Evolutionary conservation across 1,140 invertebrate genomes (phyloP).

Genomic region (Drosophila kanapiae): DNA sequence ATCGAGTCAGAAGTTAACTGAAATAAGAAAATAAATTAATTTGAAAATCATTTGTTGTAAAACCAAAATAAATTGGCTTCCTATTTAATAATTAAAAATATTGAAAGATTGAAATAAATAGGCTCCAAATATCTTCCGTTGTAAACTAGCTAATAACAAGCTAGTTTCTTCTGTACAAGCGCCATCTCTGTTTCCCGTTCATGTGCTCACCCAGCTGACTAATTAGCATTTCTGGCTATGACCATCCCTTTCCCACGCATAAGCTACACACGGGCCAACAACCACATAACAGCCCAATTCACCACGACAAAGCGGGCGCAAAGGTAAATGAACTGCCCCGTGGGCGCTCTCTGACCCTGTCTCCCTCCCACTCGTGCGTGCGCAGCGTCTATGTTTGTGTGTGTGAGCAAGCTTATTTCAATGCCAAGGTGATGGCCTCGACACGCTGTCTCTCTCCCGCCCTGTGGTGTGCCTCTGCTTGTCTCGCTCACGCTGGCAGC

Average conservation of each 20-base stretch:
- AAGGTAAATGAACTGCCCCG: slow-evolving; percentile 71
- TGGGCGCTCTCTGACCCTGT: slow-evolving; percentile 8
- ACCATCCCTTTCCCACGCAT: slow-evolving; percentile 33
- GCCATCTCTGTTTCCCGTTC: slow-evolving; percentile 1
- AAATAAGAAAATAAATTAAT: too few species aligned
- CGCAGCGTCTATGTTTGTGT: slow-evolving; percentile 12
- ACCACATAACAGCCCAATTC: slow-evolving; percentile 52
- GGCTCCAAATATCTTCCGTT: too few species aligned
- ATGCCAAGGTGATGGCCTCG: slow-evolving; percentile 69
- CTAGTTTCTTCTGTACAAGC: neutral
- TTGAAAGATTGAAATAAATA: too few species aligned
- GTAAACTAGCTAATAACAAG: too few species aligned
- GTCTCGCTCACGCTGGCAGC: slow-evolving; percentile 26
- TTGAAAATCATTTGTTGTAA: too few species aligned
- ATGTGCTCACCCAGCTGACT: slow-evolving; percentile 6
- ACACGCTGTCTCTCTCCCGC: slow-evolving; percentile 26
- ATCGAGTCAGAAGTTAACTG: too few species aligned
- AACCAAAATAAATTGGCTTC: too few species aligned
- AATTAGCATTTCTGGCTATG: slow-evolving; percentile 45
- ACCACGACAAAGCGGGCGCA: slow-evolving; percentile 50
- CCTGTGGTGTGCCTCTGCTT: slow-evolving; percentile 5
- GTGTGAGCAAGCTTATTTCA: slow-evolving; percentile 56
- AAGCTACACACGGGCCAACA: slow-evolving; percentile 23
- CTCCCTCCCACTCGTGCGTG: slow-evolving; percentile 11
- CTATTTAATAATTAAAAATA: too few species aligned